Evolutionary conservation across 2,113 vertebrate species (phyloP).

Genomic region (Mola mola): DNA sequence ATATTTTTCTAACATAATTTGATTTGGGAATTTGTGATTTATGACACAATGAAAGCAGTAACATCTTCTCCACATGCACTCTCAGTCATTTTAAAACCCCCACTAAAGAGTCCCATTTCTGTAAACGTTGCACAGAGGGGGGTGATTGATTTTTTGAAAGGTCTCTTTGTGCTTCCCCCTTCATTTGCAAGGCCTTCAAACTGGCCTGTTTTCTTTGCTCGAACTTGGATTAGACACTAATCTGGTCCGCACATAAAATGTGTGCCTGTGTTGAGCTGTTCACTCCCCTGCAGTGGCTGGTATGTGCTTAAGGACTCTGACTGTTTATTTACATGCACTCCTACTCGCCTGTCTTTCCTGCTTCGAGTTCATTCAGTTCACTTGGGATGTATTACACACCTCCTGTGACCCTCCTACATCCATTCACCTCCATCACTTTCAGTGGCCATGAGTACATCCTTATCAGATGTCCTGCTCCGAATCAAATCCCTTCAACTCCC

Average conservation of each 20-base stretch:
- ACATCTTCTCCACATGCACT: not conserved
- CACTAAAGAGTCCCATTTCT: not conserved
- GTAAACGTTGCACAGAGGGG: not conserved
- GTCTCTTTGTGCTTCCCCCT: constrained; percentile 29
- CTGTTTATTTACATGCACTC: too few species aligned
- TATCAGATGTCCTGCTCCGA: too few species aligned
- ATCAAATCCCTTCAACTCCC: too few species aligned
- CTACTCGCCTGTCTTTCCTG: too few species aligned
- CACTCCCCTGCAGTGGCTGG: constrained; percentile 7
- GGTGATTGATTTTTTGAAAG: constrained; percentile 46
- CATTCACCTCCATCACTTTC: too few species aligned
- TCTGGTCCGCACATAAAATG: constrained; percentile 7
- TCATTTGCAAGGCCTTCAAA: constrained; percentile 5
- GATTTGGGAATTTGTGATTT: not conserved
- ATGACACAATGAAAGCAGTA: not conserved
- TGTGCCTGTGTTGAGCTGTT: constrained; percentile 4
- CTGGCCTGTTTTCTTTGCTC: constrained; percentile 6
- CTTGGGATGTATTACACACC: too few species aligned
- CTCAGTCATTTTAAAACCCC: not conserved
- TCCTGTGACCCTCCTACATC: too few species aligned
- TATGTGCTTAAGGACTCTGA: not conserved
- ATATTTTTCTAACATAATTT: not conserved
- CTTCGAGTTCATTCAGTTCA: too few species aligned
- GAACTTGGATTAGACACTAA: constrained; percentile 25
- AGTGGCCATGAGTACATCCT: too few species aligned